Evolutionary conservation across 37 sponge, comb jelly and placozoan species (phyloP).

Genomic region (Ephydatia muelleri): DNA sequence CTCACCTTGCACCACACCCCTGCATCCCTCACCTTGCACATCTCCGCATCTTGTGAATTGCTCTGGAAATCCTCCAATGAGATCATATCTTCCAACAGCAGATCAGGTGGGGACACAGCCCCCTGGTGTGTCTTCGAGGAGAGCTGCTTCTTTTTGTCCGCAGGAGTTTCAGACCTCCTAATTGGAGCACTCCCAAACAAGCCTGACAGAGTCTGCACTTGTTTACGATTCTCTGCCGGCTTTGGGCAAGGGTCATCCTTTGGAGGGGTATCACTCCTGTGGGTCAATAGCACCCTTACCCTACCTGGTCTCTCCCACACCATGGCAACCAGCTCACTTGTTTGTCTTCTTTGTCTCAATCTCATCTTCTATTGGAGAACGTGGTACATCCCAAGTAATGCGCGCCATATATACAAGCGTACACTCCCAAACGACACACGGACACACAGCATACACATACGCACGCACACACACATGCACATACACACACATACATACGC

Average conservation of each 20-base stretch:
- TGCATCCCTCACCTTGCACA: not conserved
- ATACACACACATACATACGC: slow-evolving; percentile 32
- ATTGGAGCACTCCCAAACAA: slow-evolving; percentile 71
- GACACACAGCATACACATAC: too few species aligned
- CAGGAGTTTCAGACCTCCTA: slow-evolving; percentile 15
- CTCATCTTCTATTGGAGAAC: slow-evolving; percentile 12
- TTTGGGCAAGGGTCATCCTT: not conserved
- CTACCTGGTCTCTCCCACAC: not conserved
- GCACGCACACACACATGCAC: too few species aligned
- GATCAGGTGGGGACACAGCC: too few species aligned
- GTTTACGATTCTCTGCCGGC: not conserved
- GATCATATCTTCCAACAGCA: not conserved
- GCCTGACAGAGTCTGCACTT: slow-evolving; percentile 17
- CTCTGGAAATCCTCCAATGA: not conserved
- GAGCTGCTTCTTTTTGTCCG: not conserved
- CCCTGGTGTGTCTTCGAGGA: too few species aligned
- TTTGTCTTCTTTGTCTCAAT: slow-evolving; percentile 9
- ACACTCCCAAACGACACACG: too few species aligned
- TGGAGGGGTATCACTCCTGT: not conserved
- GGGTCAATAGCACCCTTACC: not conserved
- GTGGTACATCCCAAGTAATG: slow-evolving; percentile 29
- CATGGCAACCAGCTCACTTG: slow-evolving; percentile 5
- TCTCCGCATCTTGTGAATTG: not conserved
- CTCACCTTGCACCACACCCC: not conserved
- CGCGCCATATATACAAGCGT: too few species aligned